A percentile compares a stretch with the other conserved stretches of the same genome.
These are phyloP conservation scores for Oreortyx pictus DNA, from an alignment of 2,797 vertebrate species.

Conservation along the genomic window DNA sequence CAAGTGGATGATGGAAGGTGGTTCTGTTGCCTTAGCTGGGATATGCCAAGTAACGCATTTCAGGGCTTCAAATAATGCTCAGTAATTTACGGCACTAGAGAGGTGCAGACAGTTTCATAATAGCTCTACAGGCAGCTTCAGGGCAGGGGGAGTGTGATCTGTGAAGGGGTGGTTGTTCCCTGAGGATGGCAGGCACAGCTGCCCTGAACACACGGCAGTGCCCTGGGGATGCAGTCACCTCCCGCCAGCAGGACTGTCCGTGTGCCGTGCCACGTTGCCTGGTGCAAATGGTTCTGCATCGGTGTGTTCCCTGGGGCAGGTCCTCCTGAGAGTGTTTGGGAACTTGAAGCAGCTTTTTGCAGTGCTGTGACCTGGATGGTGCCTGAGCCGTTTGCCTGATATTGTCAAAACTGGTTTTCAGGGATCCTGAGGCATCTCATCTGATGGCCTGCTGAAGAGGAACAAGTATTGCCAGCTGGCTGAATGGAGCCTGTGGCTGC, in stretches of 20 bases:
- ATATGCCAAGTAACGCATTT: not conserved
- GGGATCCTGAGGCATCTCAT: not conserved
- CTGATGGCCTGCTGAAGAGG: not conserved
- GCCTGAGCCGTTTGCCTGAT: not conserved
- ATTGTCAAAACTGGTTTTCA: not conserved
- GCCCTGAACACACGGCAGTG: not conserved
- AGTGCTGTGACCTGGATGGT: not conserved
- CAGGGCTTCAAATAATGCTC: not conserved
- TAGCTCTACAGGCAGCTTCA: conserved; percentile 4
- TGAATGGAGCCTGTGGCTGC: not conserved
- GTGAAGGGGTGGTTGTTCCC: conserved; percentile 7
- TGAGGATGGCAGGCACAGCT: conserved; percentile 54
- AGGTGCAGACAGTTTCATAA: conserved; percentile 8
- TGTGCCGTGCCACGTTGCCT: not conserved
- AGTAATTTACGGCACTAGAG: conserved; percentile 24
- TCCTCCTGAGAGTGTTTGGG: not conserved
- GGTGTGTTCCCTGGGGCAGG: not conserved
- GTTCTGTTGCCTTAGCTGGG: not conserved
- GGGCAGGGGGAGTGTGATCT: not conserved
- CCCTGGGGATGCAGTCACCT: not conserved
- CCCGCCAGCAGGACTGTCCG: not conserved
- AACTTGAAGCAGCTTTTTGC: not conserved
- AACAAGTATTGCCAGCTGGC: not conserved
- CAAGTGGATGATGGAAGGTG: not conserved
- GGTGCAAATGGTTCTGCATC: not conserved